phyloP scores from a whole-genome alignment of 2,113 vertebrate genomes.

The Nestor notabilis region DNA sequence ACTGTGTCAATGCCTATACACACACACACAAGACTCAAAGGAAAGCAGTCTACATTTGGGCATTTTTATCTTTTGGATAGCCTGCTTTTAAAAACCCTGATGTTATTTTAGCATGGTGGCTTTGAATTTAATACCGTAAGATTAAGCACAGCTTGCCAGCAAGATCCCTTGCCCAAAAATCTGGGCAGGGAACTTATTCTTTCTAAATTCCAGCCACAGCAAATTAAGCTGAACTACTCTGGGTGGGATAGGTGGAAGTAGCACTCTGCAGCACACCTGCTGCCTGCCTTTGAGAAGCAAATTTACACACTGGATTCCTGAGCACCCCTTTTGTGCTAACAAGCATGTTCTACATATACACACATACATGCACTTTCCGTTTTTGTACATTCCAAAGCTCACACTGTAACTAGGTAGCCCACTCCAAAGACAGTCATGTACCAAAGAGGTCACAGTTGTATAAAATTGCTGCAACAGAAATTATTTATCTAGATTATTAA shows the following conservation, averaged over 20 bases:
- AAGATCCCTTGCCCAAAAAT: background rate
- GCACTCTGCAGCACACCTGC: background rate
- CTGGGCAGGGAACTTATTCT: background rate
- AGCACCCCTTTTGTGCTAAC: background rate
- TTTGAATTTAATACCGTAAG: background rate
- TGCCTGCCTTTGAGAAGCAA: background rate
- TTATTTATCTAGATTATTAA: background rate
- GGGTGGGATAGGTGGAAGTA: background rate
- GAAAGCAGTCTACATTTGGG: background rate
- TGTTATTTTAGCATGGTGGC: background rate
- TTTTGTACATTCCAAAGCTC: background rate
- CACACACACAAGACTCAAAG: background rate
- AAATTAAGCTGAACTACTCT: background rate
- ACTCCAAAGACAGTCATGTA: background rate
- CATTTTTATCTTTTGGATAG: background rate
- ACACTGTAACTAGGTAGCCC: background rate
- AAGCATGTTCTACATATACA: background rate
- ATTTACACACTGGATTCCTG: background rate
- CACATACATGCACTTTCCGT: background rate
- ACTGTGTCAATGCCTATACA: background rate
- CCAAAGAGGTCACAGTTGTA: background rate
- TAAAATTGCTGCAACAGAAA: background rate
- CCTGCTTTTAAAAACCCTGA: background rate
- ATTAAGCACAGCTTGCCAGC: background rate
- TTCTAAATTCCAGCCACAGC: background rate